A percentile compares a stretch with the other conserved stretches of the same genome.
These are phyloP conservation scores for Gnatocerus cornutus DNA, from an alignment of 2,888 invertebrate genomes.

Conservation along the genomic window DNA sequence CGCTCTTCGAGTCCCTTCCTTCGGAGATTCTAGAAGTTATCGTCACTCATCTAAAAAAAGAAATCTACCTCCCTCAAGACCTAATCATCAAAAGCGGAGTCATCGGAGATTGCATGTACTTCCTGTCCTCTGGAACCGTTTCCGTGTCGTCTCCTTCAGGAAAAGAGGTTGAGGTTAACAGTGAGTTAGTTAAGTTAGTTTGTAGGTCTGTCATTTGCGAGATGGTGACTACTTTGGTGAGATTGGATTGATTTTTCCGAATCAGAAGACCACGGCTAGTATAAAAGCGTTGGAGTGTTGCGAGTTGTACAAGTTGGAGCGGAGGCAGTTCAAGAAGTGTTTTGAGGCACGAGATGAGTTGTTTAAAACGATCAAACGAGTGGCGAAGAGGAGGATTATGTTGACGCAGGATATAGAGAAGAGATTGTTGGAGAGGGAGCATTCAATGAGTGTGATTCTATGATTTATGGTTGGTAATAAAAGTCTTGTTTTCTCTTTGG, in stretches of 20 bases:
- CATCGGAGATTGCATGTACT: constrained; percentile 78
- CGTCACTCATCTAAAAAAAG: constrained; percentile 73
- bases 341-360: constrained; percentile 28
- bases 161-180: constrained; percentile 68
- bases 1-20: constrained; percentile 74
- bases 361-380: too few species aligned
- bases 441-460: too few species aligned
- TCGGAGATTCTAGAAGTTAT: constrained; percentile 72
- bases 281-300: constrained; percentile 77
- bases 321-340: constrained; percentile 71
- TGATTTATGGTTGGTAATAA: too few species aligned
- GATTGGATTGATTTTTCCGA: constrained; percentile 74
- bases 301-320: constrained; percentile 76
- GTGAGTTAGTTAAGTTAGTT: not conserved
- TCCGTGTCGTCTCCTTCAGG: constrained; percentile 75
- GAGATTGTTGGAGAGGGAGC: too few species aligned
- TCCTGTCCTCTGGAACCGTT: constrained; percentile 77
- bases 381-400: too few species aligned
- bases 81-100: constrained; percentile 75
- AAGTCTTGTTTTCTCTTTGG: too few species aligned
- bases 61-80: constrained; percentile 77
- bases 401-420: too few species aligned
- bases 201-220: constrained; percentile 22
- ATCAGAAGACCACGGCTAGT: constrained; percentile 74
- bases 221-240: constrained; percentile 75